Evolutionary conservation across 2,888 invertebrate species (phyloP).

Genomic region (Eurytoma adleriae): DNA sequence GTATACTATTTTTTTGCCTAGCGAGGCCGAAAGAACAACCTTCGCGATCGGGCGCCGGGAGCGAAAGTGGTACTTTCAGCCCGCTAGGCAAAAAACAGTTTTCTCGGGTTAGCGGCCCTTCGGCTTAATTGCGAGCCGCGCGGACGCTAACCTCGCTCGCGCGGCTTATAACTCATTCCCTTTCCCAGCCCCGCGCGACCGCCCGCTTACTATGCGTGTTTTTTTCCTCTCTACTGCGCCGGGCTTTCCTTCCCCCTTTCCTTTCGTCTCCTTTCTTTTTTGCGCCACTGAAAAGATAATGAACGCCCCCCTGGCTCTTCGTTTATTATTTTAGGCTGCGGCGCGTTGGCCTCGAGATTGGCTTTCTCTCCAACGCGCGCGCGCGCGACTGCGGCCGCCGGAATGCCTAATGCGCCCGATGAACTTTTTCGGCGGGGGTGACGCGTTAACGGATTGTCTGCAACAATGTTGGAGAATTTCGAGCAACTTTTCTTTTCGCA

Average conservation of each 20-base stretch:
- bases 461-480: too few relatives aligned
- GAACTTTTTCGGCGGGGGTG: conserved; percentile 14
- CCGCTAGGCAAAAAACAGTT: too few relatives aligned
- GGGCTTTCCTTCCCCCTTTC: background rate
- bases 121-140: background rate
- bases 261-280: background rate
- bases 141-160: conserved; percentile 22
- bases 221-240: background rate
- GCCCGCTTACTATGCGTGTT: background rate
- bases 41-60: too few relatives aligned
- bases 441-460: too few relatives aligned
- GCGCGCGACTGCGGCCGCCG: background rate
- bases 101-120: conserved; percentile 6
- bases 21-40: too few relatives aligned
- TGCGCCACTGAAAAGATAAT: conserved; percentile 10
- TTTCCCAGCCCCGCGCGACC: background rate
- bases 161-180: conserved; percentile 56
- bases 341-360: conserved; percentile 17
- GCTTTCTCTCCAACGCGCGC: conserved; percentile 13
- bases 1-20: too few relatives aligned
- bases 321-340: conserved; percentile 29
- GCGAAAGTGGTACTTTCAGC: too few relatives aligned
- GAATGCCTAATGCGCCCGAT: conserved; percentile 35
- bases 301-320: conserved; percentile 5
- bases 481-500: too few relatives aligned